phyloP scores from a whole-genome alignment of 2,113 vertebrate genomes.

The Neofelis nebulosa region DNA sequence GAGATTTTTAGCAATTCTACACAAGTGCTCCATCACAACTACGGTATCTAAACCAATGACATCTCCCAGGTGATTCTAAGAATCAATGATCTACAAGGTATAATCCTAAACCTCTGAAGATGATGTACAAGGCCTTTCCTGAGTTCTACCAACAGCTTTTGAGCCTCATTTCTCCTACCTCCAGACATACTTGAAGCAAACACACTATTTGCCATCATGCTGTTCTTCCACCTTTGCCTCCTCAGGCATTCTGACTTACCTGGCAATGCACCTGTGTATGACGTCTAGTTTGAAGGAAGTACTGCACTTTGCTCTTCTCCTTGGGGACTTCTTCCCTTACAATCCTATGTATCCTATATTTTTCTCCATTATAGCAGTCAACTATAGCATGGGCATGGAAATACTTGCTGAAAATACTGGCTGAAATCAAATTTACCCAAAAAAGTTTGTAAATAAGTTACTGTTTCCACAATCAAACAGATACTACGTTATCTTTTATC shows the following conservation, averaged over 20 bases:
- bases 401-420: neutral
- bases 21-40: neutral
- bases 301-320: neutral
- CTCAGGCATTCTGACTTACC: neutral
- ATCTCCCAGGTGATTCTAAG: neutral
- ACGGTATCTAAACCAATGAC: neutral
- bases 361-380: neutral
- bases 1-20: neutral
- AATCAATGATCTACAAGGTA: neutral
- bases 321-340: neutral
- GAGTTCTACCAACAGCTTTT: neutral
- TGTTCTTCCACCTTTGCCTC: neutral
- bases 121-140: neutral
- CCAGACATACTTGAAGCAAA: neutral
- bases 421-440: neutral
- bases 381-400: neutral
- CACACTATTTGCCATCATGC: neutral
- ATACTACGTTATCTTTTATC: neutral
- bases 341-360: neutral
- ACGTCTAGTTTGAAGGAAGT: neutral
- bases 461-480: neutral
- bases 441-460: neutral
- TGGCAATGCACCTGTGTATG: rapidly evolving
- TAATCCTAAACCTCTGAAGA: neutral
- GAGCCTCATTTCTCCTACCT: neutral